These are phyloP conservation scores for Rhinophrynus dorsalis DNA, from an alignment of 2,797 vertebrate genomes.

Conservation along the genomic window DNA sequence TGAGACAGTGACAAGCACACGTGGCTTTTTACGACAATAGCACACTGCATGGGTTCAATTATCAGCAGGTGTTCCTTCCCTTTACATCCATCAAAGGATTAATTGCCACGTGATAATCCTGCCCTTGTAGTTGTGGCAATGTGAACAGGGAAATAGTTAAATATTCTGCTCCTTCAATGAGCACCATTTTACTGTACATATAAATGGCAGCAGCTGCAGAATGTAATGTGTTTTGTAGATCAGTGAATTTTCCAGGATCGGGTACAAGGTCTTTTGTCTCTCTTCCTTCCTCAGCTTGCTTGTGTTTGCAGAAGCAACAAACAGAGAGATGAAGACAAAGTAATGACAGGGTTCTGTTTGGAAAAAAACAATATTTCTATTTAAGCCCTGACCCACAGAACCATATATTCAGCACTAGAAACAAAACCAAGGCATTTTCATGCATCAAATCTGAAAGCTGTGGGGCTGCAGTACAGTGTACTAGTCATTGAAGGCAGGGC, in stretches of 20 bases:
- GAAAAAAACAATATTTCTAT: background rate
- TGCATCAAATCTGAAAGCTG: background rate
- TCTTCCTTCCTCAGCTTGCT: conserved; percentile 33
- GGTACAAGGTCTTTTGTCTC: conserved; percentile 20
- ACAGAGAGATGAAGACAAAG: background rate
- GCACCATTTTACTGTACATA: conserved; percentile 10
- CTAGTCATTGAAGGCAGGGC: too few relatives aligned
- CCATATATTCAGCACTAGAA: conserved; percentile 18
- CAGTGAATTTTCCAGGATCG: conserved; percentile 40
- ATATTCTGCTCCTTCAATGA: conserved; percentile 2
- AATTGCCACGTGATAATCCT: conserved; percentile 24
- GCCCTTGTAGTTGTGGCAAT: background rate
- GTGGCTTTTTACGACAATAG: conserved; percentile 38
- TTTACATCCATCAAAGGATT: conserved; percentile 40
- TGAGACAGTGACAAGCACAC: conserved; percentile 32
- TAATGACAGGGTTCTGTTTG: background rate
- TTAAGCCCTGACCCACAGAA: background rate
- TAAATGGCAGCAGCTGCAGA: conserved; percentile 45
- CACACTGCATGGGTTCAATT: conserved; percentile 45
- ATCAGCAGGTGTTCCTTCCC: conserved; percentile 34
- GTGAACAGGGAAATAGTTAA: conserved; percentile 21
- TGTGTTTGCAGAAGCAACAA: background rate
- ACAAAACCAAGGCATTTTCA: conserved; percentile 11
- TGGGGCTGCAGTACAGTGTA: too few relatives aligned
- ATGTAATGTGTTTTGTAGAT: conserved; percentile 42